Conservation (phyloP, 2,113 vertebrate species). For the Scytalopus superciliaris region DNA sequence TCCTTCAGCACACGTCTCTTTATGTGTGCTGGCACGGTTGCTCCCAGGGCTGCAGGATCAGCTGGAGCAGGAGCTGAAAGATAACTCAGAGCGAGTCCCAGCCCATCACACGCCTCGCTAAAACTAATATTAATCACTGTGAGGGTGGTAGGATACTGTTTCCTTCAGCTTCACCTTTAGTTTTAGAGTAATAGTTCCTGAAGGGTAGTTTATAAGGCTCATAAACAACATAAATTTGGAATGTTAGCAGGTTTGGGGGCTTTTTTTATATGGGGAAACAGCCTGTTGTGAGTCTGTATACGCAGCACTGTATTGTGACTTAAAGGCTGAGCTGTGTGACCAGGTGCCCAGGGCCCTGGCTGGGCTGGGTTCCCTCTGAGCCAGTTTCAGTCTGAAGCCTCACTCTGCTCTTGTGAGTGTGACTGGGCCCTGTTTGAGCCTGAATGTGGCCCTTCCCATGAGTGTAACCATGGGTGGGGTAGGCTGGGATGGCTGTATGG, state of each 20-base stretch:
- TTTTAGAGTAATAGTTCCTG: not conserved
- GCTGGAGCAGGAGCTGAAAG: not conserved
- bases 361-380: not conserved
- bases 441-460: not conserved
- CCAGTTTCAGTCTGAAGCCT: not conserved
- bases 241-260: not conserved
- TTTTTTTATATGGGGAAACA: not conserved
- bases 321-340: not conserved
- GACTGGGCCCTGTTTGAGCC: too few relatives aligned
- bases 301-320: not conserved
- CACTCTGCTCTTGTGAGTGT: too few relatives aligned
- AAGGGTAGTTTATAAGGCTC: not conserved
- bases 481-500: not conserved
- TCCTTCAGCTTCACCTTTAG: not conserved
- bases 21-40: accelerated
- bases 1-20: accelerated
- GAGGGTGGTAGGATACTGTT: not conserved
- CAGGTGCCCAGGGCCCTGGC: too few relatives aligned
- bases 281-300: not conserved
- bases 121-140: not conserved
- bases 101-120: not conserved
- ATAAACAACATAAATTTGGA: not conserved
- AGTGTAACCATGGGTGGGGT: not conserved
- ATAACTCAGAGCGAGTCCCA: not conserved
- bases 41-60: not conserved